These are phyloP conservation scores for Parasteatoda lunata DNA, from an alignment of 2,888 invertebrate species.

Conservation along the genomic window DNA sequence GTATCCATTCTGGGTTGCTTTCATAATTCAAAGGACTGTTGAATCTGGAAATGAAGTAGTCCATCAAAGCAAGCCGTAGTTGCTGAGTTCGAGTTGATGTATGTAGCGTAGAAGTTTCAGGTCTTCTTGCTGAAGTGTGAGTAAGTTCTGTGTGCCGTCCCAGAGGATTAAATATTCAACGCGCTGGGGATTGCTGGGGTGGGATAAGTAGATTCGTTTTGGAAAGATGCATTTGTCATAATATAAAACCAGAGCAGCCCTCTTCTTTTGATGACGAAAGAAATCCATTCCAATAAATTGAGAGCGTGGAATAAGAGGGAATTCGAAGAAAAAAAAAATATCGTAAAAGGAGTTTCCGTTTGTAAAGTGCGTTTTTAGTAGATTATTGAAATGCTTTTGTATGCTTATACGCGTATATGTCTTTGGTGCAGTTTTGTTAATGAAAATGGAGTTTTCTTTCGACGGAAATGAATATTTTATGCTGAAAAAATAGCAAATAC, in stretches of 20 bases:
- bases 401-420: no score
- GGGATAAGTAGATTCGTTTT: conserved; percentile 51
- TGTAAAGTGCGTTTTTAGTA: no score
- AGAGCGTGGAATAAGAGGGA: not conserved
- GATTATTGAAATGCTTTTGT: no score
- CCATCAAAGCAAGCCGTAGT: conserved; percentile 52
- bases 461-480: no score
- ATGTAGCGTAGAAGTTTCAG: not conserved
- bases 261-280: conserved; percentile 22
- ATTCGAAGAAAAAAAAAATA: not conserved
- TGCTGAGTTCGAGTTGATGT: conserved; percentile 42
- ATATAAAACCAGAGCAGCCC: conserved; percentile 26
- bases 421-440: no score
- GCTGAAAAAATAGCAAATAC: no score
- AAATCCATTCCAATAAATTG: conserved; percentile 17
- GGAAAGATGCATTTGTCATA: conserved; percentile 46
- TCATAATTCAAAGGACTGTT: conserved; percentile 59
- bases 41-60: conserved; percentile 48
- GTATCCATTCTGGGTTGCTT: conserved; percentile 44
- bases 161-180: conserved; percentile 57
- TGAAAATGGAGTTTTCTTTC: no score
- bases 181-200: conserved; percentile 29
- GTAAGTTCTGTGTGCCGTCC: conserved; percentile 19
- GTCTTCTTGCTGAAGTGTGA: conserved; percentile 11
- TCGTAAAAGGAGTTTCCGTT: not conserved